Percentiles rank a stretch among this genome's conserved stretches.
These are phyloP conservation scores for Tryphoninae sp. DNA, from an alignment of 2,888 invertebrate species.

Conservation along the genomic window DNA sequence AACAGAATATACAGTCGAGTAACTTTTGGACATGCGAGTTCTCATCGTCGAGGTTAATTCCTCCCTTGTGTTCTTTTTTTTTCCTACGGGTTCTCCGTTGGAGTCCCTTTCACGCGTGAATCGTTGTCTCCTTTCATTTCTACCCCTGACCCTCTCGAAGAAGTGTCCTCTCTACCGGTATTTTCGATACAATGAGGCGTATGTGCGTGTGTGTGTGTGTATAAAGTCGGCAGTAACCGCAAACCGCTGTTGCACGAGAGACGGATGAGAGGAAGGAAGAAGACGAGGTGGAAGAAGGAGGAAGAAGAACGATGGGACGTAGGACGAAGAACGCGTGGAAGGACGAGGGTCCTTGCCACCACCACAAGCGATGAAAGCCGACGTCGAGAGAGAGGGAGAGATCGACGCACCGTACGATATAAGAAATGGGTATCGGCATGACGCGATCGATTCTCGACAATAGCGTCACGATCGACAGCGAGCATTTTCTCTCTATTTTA, in stretches of 20 bases:
- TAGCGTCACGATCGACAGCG: constrained; percentile 56
- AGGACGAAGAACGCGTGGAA: constrained; percentile 46
- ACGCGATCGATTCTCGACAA: constrained; percentile 78
- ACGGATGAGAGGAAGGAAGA: constrained; percentile 31
- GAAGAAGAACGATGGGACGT: constrained; percentile 13
- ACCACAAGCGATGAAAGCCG: constrained; percentile 50
- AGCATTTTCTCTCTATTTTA: constrained; percentile 12
- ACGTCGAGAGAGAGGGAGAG: constrained; percentile 62
- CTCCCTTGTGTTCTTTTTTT: neutral
- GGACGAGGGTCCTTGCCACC: constrained; percentile 43
- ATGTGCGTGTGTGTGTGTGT: neutral
- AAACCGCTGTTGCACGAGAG: constrained; percentile 63
- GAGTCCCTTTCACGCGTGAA: neutral
- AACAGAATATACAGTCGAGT: constrained; percentile 1
- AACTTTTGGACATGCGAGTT: constrained; percentile 22
- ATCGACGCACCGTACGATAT: constrained; percentile 33
- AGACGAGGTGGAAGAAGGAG: neutral
- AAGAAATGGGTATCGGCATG: constrained; percentile 75
- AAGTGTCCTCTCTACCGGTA: constrained; percentile 37
- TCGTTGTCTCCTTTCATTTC: constrained; percentile 30
- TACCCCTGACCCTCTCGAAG: constrained; percentile 20
- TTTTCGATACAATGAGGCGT: constrained; percentile 35
- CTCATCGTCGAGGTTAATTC: neutral
- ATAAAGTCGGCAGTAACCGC: constrained; percentile 49
- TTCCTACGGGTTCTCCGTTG: neutral